Base-by-base conservation (phyloP, 2,113 vertebrate genomes). In the Pao palembangensis region DNA sequence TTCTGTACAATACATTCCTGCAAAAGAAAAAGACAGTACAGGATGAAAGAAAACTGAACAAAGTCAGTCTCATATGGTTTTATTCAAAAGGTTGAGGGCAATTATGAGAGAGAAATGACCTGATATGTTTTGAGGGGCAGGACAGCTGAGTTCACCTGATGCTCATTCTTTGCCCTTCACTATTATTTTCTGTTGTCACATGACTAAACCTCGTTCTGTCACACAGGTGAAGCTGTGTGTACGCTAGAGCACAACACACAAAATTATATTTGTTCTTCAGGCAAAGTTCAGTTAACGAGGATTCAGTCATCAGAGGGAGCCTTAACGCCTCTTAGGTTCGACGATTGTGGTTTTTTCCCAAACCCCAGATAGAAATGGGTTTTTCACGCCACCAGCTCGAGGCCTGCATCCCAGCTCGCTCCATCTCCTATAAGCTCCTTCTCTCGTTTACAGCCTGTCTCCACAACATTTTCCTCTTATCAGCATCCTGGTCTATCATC, bases 261-360 rank as follows among this genome's bases (percentile, higher is more conserved):
- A 21, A 67, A 73, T 71, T 73, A 52, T 66, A 73, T 81, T 76
- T 80, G 55, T 68, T 79, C 73, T 79, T 53, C 44, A 53, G 68
- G 80, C 76, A 66, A 81, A 70, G 79, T 69, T 66, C 65, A 84
- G 74, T 78, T 79, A 82, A 75, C 55, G 51, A 58, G 72, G 64
- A 78, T 67, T 72, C 73, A 62, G 66, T 81, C 75, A 61, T 61
- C 58, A 69, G 18, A 65, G 67, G 49, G 56, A 63, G 57, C 70
- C 74, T 81, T 64, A 74, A 72, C 54, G 53, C 63, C 79, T 81
- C 76, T 69, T 76, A 54, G 62, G 70, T 67, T 53, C 46, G 46
- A 34, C 44, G 61, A 67, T 67, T 59, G 64, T 72, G 67, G 67
- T 72, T 60, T 60, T 60, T 72, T 75, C 51, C 59, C 58, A 76